Conservation (phyloP, 2,113 vertebrate species). For the Myrmophylax atrothorax region DNA sequence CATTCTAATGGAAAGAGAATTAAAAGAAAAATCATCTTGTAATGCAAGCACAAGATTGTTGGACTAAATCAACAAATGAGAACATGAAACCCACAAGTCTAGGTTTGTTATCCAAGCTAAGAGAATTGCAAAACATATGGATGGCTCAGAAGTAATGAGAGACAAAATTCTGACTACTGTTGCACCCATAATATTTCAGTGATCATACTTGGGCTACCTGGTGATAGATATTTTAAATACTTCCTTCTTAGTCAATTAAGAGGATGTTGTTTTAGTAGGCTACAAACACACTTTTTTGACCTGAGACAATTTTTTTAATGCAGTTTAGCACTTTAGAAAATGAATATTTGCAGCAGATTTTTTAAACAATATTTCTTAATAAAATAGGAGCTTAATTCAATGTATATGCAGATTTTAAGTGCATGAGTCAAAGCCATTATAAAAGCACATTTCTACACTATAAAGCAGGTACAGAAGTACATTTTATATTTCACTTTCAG, state of each 20-base stretch:
- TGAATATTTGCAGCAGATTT: neutral
- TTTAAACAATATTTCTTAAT: neutral
- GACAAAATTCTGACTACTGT: neutral
- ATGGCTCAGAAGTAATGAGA: neutral
- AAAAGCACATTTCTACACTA: neutral
- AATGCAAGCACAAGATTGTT: neutral
- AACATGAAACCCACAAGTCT: neutral
- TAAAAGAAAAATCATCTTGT: neutral
- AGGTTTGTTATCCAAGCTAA: neutral
- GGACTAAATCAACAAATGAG: neutral
- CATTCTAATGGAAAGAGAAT: neutral
- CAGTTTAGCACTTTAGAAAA: neutral
- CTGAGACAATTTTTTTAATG: neutral
- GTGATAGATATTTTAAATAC: neutral
- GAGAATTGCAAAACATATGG: conserved; percentile 25
- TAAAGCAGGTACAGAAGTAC: neutral
- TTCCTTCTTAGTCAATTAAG: neutral
- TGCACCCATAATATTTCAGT: neutral
- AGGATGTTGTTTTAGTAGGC: neutral
- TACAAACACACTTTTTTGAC: neutral
- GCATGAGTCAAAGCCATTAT: neutral
- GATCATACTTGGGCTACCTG: neutral
- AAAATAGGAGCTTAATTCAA: neutral
- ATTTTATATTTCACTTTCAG: neutral
- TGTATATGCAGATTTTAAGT: neutral